Percentiles rank a stretch among this genome's conserved stretches.
Evolutionary conservation across 2,113 vertebrate genomes (phyloP).

Genomic region (Tenrec ecaudatus): DNA sequence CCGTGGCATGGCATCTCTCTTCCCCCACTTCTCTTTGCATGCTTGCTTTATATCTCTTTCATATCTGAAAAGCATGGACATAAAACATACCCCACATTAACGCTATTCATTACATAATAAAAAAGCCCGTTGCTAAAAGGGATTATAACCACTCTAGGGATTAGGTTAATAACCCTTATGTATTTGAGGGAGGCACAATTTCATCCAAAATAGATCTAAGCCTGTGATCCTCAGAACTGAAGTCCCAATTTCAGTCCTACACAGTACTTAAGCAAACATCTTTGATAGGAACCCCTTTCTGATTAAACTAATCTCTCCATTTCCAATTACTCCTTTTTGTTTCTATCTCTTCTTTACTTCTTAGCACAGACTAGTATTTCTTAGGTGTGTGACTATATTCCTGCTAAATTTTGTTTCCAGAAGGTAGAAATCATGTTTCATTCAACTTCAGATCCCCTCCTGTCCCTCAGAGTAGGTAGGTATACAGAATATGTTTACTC

Average conservation of each 20-base stretch:
- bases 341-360: background rate
- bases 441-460: background rate
- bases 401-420: background rate
- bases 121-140: background rate
- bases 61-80: background rate
- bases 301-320: background rate
- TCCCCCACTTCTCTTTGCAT: background rate
- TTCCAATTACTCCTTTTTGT: background rate
- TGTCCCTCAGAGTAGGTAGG: background rate
- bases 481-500: background rate
- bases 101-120: background rate
- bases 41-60: background rate
- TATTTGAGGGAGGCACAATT: background rate
- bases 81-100: background rate
- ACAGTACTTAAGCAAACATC: background rate
- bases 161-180: background rate
- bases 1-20: background rate
- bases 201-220: background rate
- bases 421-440: background rate
- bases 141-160: background rate
- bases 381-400: background rate
- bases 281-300: background rate
- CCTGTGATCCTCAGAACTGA: constrained; percentile 11
- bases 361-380: background rate
- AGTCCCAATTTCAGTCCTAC: constrained; percentile 43